Evolutionary conservation across 2,797 vertebrate species (phyloP), one percentile per base, ranked within the genome.

Genomic region (Telmatherina bonti): DNA sequence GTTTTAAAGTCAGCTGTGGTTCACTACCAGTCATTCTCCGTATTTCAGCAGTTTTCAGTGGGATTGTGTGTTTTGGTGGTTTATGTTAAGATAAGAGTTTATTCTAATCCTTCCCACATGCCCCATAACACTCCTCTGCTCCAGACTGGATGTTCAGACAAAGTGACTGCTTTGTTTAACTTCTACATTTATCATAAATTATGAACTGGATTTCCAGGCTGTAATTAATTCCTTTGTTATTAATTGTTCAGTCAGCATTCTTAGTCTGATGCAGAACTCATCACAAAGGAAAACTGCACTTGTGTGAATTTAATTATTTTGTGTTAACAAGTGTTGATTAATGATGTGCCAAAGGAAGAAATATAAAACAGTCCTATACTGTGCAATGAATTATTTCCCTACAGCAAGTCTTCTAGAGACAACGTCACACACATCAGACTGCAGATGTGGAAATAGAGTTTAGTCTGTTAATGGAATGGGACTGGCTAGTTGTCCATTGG

Each of bases 161-260:
- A 74, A 87, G 58, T 70, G 79, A 85, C 66, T 68, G 79, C 78
- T 75, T 86, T 87, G 92, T 90, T 87, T 87, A 83, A 81, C 62
- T 68, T 74, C 66, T 75, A 70, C 38, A 70, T 87, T 86, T 70
- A 74, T 78, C 63, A 88, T 91, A 78, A 89, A 90, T 88, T 73
- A 91, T 91, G 88, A 72, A 90, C 76, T 67, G 67, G 52, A 62
- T 85, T 87, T 79, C 85, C 38, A 41, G 62, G 63, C 69, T 69
- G 81, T 84, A 88, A 90, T 93, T 84, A 82, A 88, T 85, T 83
- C 70, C 49, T 59, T 68, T 76, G 80, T 89, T 88, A 90, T 91
- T 92, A 81, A 84, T 69, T 80, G 70, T 71, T 85, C 60, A 55
- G 58, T 67, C 71, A 59, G 47, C 66, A 56, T 64, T 62, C 57